Conservation (phyloP, 2,888 invertebrate species). For the Leptinotarsa haldemani region DNA sequence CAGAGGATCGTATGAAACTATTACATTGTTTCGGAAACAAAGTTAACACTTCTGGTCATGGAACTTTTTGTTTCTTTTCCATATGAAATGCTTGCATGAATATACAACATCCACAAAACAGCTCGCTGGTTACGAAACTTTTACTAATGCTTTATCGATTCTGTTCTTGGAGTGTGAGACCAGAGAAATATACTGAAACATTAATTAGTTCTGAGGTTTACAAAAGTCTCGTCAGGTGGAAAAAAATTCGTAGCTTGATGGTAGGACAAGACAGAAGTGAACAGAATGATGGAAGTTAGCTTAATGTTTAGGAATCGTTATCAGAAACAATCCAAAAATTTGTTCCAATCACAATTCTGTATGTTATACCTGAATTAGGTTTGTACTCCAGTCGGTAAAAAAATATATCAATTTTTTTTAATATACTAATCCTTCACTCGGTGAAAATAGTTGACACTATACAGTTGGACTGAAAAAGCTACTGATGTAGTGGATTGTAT, state of each 20-base stretch:
- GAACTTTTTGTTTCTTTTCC: neutral
- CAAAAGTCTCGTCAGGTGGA: neutral
- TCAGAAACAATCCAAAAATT: neutral
- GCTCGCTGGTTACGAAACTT: neutral
- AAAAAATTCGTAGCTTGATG: neutral
- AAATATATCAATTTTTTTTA: too few relatives aligned
- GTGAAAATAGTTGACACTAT: too few relatives aligned
- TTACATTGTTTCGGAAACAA: constrained; percentile 13
- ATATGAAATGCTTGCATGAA: constrained; percentile 3
- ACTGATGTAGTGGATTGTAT: too few relatives aligned
- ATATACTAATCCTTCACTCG: too few relatives aligned
- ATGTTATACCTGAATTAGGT: too few relatives aligned
- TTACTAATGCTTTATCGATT: constrained; percentile 8
- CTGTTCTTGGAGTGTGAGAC: neutral
- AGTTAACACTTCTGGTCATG: neutral
- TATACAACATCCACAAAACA: constrained; percentile 6
- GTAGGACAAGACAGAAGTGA: neutral
- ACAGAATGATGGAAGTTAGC: too few relatives aligned
- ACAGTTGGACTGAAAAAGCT: too few relatives aligned
- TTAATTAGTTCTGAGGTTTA: neutral
- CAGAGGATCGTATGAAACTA: constrained; percentile 19
- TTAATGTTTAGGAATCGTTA: neutral
- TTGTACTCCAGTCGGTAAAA: too few relatives aligned
- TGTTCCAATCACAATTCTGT: too few relatives aligned
- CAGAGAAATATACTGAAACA: neutral